Evolutionary conservation across 2,113 vertebrate species (phyloP).

Genomic region (Dolichotis patagonum): DNA sequence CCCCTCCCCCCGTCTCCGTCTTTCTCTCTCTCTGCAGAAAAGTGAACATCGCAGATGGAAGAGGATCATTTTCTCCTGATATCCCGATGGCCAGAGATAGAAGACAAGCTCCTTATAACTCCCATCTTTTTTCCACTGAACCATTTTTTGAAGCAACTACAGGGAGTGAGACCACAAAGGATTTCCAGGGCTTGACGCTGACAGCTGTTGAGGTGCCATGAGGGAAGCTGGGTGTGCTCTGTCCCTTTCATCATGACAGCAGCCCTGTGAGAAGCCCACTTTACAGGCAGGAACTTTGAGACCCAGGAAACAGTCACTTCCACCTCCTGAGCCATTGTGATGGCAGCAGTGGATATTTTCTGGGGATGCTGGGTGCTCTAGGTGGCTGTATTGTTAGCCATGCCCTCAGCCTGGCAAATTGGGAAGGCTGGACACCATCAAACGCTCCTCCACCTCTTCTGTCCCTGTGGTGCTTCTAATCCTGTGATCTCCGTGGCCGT

Average conservation of each 20-base stretch:
- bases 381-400: neutral
- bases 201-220: neutral
- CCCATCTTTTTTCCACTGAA: neutral
- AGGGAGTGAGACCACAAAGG: neutral
- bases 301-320: neutral
- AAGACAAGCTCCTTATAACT: neutral
- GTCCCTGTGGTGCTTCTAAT: neutral
- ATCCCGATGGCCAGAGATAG: no score
- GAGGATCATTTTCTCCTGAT: neutral
- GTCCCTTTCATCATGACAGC: neutral
- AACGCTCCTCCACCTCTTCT: no score
- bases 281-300: neutral
- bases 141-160: neutral
- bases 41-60: neutral
- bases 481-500: neutral
- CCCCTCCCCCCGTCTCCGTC: no score
- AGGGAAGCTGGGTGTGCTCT: fast-evolving
- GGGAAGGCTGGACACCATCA: neutral
- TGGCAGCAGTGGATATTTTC: neutral
- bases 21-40: neutral
- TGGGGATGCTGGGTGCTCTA: neutral
- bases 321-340: neutral
- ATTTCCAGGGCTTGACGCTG: neutral
- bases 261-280: neutral
- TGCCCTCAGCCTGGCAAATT: neutral